A percentile compares a stretch with the other conserved stretches of the same genome.
Evolutionary conservation across 2,797 vertebrate genomes (phyloP).

Genomic region (Sebastes itinus): DNA sequence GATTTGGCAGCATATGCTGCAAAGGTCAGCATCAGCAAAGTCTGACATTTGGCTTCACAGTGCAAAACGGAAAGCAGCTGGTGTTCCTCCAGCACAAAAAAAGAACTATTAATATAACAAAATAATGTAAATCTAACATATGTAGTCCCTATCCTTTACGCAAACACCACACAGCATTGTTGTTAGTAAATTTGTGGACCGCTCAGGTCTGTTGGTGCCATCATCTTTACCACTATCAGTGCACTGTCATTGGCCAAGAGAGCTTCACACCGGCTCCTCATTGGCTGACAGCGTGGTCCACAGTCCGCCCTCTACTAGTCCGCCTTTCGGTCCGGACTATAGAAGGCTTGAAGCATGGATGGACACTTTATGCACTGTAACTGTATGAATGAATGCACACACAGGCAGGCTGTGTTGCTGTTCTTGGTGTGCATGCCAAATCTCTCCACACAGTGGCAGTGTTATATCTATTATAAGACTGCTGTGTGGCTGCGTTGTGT

Average conservation of each 20-base stretch:
- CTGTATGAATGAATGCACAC: slow-evolving; percentile 27
- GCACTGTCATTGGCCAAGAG: slow-evolving; percentile 26
- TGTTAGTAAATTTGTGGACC: slow-evolving; percentile 80
- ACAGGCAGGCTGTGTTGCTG: slow-evolving; percentile 16
- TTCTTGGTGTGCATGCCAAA: slow-evolving; percentile 55
- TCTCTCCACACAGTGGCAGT: slow-evolving; percentile 69
- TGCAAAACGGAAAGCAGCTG: background rate
- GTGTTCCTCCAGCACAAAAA: background rate
- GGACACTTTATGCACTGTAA: slow-evolving; percentile 14
- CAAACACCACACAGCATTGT: slow-evolving; percentile 57
- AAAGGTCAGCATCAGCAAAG: background rate
- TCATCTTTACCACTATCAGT: slow-evolving; percentile 13
- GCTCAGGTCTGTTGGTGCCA: slow-evolving; percentile 23
- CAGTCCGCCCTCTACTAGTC: slow-evolving; percentile 67
- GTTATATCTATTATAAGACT: slow-evolving; percentile 28
- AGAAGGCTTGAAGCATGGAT: slow-evolving; percentile 74
- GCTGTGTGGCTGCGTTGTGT: slow-evolving; percentile 21
- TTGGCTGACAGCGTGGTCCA: slow-evolving; percentile 48
- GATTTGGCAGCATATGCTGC: background rate
- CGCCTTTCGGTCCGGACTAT: slow-evolving; percentile 50
- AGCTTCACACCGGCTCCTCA: slow-evolving; percentile 42
- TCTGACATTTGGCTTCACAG: slow-evolving; percentile 14
- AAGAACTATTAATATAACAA: background rate
- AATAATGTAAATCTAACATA: background rate
- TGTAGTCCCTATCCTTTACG: background rate